Evolutionary conservation across 2,113 vertebrate genomes (phyloP).

Genomic region (Mesitornis unicolor): DNA sequence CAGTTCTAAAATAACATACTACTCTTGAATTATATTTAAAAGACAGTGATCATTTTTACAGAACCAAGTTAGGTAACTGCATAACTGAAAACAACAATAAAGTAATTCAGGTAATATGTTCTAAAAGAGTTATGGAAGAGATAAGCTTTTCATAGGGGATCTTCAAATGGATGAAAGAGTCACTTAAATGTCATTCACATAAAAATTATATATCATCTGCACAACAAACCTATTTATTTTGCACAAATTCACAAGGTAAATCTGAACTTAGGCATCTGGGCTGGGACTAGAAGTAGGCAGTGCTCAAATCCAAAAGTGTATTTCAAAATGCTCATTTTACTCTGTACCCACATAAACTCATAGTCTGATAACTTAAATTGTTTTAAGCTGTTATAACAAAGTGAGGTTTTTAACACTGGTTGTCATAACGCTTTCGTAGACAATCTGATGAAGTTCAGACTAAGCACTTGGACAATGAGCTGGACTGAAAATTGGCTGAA

Average conservation of each 20-base stretch:
- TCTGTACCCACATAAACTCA: not conserved
- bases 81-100: not conserved
- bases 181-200: not conserved
- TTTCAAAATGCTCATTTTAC: not conserved
- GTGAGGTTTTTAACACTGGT: not conserved
- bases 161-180: not conserved
- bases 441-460: not conserved
- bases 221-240: not conserved
- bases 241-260: not conserved
- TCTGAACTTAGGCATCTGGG: not conserved
- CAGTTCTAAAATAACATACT: not conserved
- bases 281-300: not conserved
- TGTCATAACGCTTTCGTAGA: not conserved
- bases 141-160: not conserved
- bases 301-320: not conserved
- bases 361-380: not conserved
- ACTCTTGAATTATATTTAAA: not conserved
- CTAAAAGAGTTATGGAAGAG: not conserved
- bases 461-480: not conserved
- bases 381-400: not conserved
- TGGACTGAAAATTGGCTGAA: not conserved
- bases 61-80: not conserved
- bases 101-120: not conserved
- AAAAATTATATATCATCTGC: not conserved
- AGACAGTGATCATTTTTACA: not conserved